A percentile compares a stretch with the other conserved stretches of the same genome.
These are phyloP conservation scores for Cygnus olor DNA, from an alignment of 2,797 vertebrate genomes.

Conservation along the genomic window DNA sequence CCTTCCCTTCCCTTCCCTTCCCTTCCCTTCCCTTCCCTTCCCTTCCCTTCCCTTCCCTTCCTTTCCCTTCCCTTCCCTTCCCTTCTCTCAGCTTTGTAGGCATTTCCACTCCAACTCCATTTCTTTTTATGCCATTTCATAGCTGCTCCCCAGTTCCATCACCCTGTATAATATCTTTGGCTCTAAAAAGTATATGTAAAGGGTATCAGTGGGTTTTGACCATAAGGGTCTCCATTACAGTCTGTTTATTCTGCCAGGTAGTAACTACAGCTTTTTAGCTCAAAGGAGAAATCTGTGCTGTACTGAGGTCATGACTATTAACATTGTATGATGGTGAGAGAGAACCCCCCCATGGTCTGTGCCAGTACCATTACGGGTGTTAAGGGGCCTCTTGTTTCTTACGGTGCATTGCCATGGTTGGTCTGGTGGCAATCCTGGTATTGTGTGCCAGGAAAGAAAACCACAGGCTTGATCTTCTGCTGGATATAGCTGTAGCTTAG, in stretches of 20 bases:
- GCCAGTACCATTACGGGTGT: neutral
- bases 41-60: neutral
- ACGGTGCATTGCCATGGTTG: neutral
- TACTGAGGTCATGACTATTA: neutral
- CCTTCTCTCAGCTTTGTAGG: neutral
- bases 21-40: neutral
- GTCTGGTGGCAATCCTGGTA: neutral
- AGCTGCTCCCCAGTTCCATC: neutral
- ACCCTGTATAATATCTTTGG: neutral
- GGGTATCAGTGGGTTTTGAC: neutral
- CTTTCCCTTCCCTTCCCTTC: neutral
- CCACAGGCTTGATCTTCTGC: neutral
- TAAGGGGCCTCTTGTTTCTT: neutral
- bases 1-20: neutral
- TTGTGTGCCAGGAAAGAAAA: accelerated
- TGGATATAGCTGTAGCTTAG: accelerated
- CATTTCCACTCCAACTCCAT: conserved; percentile 4
- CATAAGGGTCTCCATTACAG: neutral
- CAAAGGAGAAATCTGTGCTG: neutral
- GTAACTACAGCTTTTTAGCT: neutral
- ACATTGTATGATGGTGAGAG: neutral
- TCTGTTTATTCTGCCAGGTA: neutral
- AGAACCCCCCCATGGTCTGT: neutral
- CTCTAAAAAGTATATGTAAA: neutral
- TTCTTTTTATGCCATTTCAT: accelerated